Evolutionary conservation across 2,113 vertebrate genomes (phyloP), one percentile per base, ranked within the genome.

Genomic region (Spheniscus mendiculus): DNA sequence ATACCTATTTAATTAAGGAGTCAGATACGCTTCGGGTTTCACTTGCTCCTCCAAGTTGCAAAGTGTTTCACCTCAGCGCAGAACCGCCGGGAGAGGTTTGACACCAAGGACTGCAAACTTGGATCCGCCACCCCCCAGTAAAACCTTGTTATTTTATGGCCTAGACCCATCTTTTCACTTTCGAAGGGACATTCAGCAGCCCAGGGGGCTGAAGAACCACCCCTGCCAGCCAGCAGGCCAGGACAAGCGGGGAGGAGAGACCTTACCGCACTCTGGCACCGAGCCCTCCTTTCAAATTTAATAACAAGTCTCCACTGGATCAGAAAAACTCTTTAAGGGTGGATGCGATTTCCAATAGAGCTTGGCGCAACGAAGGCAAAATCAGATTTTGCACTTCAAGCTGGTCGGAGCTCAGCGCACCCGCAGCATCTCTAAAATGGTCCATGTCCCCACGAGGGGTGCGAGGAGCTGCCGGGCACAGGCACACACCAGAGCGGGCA

Each of bases 1-100:
- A 97, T 92, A 93, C 94, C 83, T 90, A 91, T 96, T 97, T 83
- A 95, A 95, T 95, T 92, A 96, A 93, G 94, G 86, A 94, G 92
- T 96, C 94, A 93, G 93, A 97, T 95, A 92, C 6, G 70, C 90
- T 96, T 89, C 15, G 18, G 81, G 90, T 95, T 95, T 96, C 86
- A 71, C 76, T 93, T 55, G 88, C 83, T 95, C 63, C 91, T 96
- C 53, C 63, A 70, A 96, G 74, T 61, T 49, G 71, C 84, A 56
- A 70, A 94, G 93, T 34, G 62, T 73, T 93, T 94, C 78, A 83
- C 91, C 83, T 94, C 76, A 27, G 70, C 0, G 0, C 78, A 62
- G 87, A 88, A 77, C 83, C 18, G 17, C 89, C 23, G 5, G 55
- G 59, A 78, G 89, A 69, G 58, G 79, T 87, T 66, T 73, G 82